phyloP scores from a whole-genome alignment of 92 coral and sea anemone genomes.

The Paramuricea clavata region DNA sequence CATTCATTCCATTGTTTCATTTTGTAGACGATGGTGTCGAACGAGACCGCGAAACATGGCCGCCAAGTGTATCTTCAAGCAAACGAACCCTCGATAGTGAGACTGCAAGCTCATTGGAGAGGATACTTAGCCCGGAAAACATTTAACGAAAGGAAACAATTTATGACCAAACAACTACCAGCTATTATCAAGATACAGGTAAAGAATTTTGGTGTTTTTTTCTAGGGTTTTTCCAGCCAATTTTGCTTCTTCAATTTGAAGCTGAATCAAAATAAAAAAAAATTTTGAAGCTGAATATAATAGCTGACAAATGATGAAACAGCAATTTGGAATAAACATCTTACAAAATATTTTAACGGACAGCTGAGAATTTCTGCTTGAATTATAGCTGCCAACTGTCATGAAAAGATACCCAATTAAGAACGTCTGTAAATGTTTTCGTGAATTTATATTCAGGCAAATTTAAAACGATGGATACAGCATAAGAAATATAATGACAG shows the following conservation, averaged over 20 bases:
- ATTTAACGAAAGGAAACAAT: conserved; percentile 78
- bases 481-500: conserved; percentile 81
- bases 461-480: conserved; percentile 87
- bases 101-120: conserved; percentile 92
- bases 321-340: too few relatives aligned
- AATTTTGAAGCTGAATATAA: too few relatives aligned
- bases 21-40: conserved; percentile 83
- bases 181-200: conserved; percentile 98
- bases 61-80: conserved; percentile 94
- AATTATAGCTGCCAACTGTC: background rate
- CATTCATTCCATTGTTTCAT: background rate
- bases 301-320: too few relatives aligned
- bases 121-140: conserved; percentile 89
- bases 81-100: conserved; percentile 87
- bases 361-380: too few relatives aligned
- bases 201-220: too few relatives aligned
- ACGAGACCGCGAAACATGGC: conserved; percentile 91
- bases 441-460: conserved; percentile 62
- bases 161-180: conserved; percentile 92
- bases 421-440: background rate
- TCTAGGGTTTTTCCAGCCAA: too few relatives aligned
- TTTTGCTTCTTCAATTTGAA: too few relatives aligned
- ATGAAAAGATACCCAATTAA: background rate
- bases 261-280: too few relatives aligned
- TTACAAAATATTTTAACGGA: too few relatives aligned